Evolutionary conservation across 2,113 vertebrate species (phyloP), one percentile per base, ranked within the genome.

Genomic region (Hassar affinis): DNA sequence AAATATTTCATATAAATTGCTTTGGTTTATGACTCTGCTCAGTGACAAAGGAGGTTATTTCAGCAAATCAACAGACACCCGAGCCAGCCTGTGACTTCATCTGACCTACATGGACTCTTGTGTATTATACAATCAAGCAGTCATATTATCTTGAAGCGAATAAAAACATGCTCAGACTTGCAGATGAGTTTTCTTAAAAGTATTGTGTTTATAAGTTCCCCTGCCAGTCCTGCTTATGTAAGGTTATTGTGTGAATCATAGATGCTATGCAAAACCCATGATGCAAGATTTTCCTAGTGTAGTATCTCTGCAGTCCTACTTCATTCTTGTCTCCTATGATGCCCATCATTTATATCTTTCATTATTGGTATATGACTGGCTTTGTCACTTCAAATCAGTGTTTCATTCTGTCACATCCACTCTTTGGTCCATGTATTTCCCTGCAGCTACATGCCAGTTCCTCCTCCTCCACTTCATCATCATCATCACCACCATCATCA

Each of bases 161-260:
- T 77, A 38, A 47, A 82, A 74, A 75, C 76, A 80, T 45, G 78
- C 38, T 51, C 51, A 59, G 81, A 57, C 82, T 83, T 75, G 78
- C 35, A 71, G 33, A 54, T 30, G 57, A 9, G 49, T 59, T 57
- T 76, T 84, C 74, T 69, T 35, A 71, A 68, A 45, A 62, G 78
- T 54, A 77, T 64, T 10, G 77, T 52, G 38, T 57, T 69, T 25
- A 77, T 69, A 77, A 57, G 69, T 52, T 30, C 61, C 66, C 76
- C 47, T 75, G 74, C 54, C 79, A 82, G 78, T 35, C 47, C 25
- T 82, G 59, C 80, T 87, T 85, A 82, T 76, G 33, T 84, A 84
- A 86, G 45, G 49, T 47, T 45, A 78, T 81, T 62, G 78, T 78
- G 49, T 78, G 83, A 84, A 78, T 87, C 72, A 81, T 45, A 87